Base-by-base conservation (phyloP, 2,888 invertebrate genomes). In the Synanthedon tipuliformis region DNA sequence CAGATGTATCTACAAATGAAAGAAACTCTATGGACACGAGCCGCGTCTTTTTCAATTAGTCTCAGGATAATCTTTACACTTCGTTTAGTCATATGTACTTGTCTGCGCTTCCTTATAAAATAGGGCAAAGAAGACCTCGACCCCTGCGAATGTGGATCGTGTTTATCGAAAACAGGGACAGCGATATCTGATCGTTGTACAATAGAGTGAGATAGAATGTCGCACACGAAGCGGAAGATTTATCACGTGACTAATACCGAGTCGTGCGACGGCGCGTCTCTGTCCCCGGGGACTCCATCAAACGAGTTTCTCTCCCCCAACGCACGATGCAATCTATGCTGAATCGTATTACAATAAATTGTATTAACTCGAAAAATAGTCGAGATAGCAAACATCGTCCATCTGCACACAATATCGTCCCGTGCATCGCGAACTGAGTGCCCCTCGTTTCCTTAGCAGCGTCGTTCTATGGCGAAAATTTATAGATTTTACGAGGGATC, bases 331-430 rank as follows among this genome's bases (percentile, higher is more conserved):
- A 86, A 87, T 86, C 87, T 86, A 85, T 85, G 86, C 86, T 86
- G 86, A 87, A 87, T 87, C 86, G 82, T 83, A 87, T 87, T 86
- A 87, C 86, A 85, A 86, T 86, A 86, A 86, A 87, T 86, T 87
- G 86, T 82, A 85, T 87, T 86, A 87, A 84, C 84, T 86, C 82
- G 85, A 84, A 85, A 86, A 85, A 86, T 86, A 82, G 81, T 81
- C 71, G 75, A 81, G 86, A 85, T 85, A 85, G 84, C 83, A 85
- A 86, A 86, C 85, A 83, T 75, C 72, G 85, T 85, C 84, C 87
- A 85, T 85, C 86, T 86, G 87, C 78, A 84, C 82, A 81, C 79
- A 78, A 81, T n/a, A n/a, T 81, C 78, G 81, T 71, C 68, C 69
- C 73, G 67, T 71, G 70, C 71, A 66, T 67, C 68, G 65, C 59